Conservation (phyloP, 2,797 vertebrate genomes). For the Acipenser ruthenus region DNA sequence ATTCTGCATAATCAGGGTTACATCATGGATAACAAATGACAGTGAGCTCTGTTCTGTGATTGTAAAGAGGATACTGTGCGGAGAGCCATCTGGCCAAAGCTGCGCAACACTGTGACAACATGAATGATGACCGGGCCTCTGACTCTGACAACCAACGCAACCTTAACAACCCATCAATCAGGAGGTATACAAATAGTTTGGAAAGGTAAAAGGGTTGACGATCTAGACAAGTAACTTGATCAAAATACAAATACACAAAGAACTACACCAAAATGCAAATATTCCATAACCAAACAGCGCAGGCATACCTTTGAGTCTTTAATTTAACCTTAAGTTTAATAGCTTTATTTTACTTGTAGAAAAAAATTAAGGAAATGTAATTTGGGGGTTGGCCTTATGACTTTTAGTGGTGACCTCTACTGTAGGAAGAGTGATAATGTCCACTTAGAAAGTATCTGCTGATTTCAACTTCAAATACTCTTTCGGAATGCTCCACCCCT, state of each 20-base stretch:
- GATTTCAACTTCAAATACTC: too few species aligned
- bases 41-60: neutral
- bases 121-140: neutral
- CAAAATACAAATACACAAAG: constrained; percentile 1
- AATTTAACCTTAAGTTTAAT: too few species aligned
- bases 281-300: too few species aligned
- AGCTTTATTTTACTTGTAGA: too few species aligned
- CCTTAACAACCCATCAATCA: neutral
- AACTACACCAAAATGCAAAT: neutral
- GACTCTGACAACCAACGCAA: neutral
- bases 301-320: too few species aligned
- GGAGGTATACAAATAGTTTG: neutral
- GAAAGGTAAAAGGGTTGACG: neutral
- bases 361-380: too few species aligned
- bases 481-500: too few species aligned
- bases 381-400: too few species aligned
- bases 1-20: neutral
- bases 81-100: neutral
- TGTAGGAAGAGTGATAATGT: too few species aligned
- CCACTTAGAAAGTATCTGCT: too few species aligned
- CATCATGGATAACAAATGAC: neutral
- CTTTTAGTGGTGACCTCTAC: too few species aligned
- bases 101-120: neutral
- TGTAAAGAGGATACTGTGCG: neutral
- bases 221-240: neutral